phyloP scores from a whole-genome alignment of 2,113 vertebrate species.

The Entomyzon cyanotis region DNA sequence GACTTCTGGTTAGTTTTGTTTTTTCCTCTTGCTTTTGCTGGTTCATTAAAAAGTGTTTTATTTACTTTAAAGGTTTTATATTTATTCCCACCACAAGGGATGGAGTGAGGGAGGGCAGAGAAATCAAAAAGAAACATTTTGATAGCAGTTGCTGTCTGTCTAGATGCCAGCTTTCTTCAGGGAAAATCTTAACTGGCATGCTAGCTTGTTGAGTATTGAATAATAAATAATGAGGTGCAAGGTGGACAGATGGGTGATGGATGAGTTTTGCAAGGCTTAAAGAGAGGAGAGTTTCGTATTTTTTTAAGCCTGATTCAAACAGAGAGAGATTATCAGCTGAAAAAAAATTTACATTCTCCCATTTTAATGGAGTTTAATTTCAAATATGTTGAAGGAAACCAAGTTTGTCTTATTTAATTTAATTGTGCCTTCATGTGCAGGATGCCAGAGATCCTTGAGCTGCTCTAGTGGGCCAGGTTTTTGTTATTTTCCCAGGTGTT shows the following conservation, averaged over 20 bases:
- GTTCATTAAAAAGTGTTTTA: slow-evolving; percentile 39
- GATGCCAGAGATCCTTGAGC: not conserved
- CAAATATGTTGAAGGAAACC: not conserved
- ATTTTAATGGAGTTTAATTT: not conserved
- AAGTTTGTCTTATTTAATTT: not conserved
- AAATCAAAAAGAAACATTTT: slow-evolving; percentile 34
- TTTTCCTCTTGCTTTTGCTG: not conserved
- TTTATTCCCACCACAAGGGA: slow-evolving; percentile 7
- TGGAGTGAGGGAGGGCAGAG: slow-evolving; percentile 14
- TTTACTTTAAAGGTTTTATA: slow-evolving; percentile 46
- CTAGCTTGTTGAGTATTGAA: slow-evolving; percentile 54
- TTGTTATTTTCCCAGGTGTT: not conserved
- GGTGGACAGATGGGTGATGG: slow-evolving; percentile 63
- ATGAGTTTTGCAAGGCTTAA: slow-evolving; percentile 30
- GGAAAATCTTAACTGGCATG: slow-evolving; percentile 41
- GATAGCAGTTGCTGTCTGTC: slow-evolving; percentile 38
- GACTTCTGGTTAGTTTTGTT: not conserved
- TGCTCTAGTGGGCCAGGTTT: not conserved
- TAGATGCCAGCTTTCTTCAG: slow-evolving; percentile 54
- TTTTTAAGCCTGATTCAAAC: not conserved
- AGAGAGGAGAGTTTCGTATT: not conserved
- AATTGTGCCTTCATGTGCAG: not conserved
- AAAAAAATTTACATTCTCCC: not conserved
- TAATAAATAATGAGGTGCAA: slow-evolving; percentile 64
- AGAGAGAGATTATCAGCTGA: not conserved